phyloP scores from a whole-genome alignment of 1,140 invertebrate genomes.

The Cotesia glomerata region DNA sequence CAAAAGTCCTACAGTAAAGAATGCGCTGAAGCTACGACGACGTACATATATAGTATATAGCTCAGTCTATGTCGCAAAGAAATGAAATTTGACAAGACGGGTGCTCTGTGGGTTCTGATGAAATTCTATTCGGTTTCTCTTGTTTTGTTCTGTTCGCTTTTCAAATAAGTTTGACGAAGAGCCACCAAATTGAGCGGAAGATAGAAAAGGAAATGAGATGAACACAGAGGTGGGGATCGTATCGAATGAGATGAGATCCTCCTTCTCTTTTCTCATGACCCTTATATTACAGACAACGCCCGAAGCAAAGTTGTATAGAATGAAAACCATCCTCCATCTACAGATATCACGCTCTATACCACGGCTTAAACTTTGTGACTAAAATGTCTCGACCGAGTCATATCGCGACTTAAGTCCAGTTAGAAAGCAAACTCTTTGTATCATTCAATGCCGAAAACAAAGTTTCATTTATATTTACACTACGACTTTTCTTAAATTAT shows the following conservation, averaged over 20 bases:
- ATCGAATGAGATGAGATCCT: constrained; percentile 22
- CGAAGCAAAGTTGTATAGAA: constrained; percentile 13
- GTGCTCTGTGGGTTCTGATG: constrained; percentile 22
- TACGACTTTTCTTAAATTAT: background rate
- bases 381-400: constrained; percentile 24
- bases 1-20: constrained; percentile 32
- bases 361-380: constrained; percentile 19
- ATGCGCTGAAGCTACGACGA: background rate
- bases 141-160: constrained; percentile 44
- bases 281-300: background rate
- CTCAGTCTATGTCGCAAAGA: background rate
- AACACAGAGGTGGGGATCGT: constrained; percentile 2
- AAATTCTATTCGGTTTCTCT: constrained; percentile 34
- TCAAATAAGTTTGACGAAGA: constrained; percentile 13
- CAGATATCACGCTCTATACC: background rate
- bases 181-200: constrained; percentile 18
- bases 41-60: background rate
- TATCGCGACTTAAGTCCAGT: background rate
- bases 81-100: constrained; percentile 15
- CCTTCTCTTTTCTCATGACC: constrained; percentile 2
- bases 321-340: constrained; percentile 8
- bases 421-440: background rate
- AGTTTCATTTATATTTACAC: background rate
- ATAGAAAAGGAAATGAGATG: constrained; percentile 19
- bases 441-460: background rate